A percentile compares a stretch with the other conserved stretches of the same genome.
Conservation (phyloP, 2,888 invertebrate genomes). For the Agapetus fuscipes region DNA sequence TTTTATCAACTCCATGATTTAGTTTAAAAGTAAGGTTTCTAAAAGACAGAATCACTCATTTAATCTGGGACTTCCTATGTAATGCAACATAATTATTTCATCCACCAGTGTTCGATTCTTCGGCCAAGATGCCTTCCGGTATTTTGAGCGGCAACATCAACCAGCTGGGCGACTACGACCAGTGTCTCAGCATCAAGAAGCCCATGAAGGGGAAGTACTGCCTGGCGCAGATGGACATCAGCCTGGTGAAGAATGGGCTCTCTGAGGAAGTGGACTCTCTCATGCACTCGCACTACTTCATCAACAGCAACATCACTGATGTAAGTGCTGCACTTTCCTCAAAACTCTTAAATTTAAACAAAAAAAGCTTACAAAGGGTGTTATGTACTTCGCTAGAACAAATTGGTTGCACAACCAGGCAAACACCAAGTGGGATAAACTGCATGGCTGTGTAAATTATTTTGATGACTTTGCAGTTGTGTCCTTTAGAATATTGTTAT, state of each 20-base stretch:
- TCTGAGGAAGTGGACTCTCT: constrained; percentile 31
- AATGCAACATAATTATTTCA: too few species aligned
- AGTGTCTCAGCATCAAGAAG: constrained; percentile 45
- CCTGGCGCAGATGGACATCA: constrained; percentile 47
- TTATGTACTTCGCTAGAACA: too few species aligned
- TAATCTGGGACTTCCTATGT: too few species aligned
- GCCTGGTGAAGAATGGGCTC: constrained; percentile 24
- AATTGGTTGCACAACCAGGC: too few species aligned
- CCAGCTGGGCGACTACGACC: constrained; percentile 62
- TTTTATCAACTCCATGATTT: too few species aligned
- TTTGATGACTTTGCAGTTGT: too few species aligned
- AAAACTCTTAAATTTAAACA: not conserved
- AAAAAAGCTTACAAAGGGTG: too few species aligned
- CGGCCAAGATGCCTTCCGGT: constrained; percentile 59
- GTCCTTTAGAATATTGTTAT: too few species aligned
- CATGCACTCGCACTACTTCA: constrained; percentile 44
- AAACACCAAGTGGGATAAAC: too few species aligned
- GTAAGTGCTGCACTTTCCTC: constrained; percentile 33
- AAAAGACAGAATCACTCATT: too few species aligned
- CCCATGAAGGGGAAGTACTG: constrained; percentile 56
- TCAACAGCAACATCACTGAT: constrained; percentile 44
- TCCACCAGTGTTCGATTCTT: constrained; percentile 71
- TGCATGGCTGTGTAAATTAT: too few species aligned
- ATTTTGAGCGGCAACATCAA: constrained; percentile 59
- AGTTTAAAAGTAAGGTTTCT: too few species aligned